A percentile compares a stretch with the other conserved stretches of the same genome.
These are phyloP conservation scores for Tenualosa thibaudeaui DNA, from an alignment of 2,797 vertebrate genomes.

Conservation along the genomic window DNA sequence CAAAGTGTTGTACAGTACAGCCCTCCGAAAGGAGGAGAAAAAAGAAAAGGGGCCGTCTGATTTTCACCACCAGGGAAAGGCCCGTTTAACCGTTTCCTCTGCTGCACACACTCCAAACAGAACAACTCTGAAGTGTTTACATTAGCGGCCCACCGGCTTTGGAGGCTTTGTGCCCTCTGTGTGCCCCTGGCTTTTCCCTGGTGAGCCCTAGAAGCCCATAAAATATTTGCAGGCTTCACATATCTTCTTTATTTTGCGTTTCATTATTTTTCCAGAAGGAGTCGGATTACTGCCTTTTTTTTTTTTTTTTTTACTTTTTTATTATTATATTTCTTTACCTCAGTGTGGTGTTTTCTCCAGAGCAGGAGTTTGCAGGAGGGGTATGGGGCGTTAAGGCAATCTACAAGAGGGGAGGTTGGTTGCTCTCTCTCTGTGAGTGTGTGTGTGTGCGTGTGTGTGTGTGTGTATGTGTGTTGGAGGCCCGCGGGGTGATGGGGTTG, in stretches of 20 bases:
- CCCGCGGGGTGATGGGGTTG: constrained; percentile 19
- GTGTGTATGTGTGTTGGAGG: not conserved
- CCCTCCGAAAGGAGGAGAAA: constrained; percentile 25
- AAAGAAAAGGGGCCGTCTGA: constrained; percentile 11
- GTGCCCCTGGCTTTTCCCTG: constrained; percentile 45
- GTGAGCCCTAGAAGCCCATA: constrained; percentile 48
- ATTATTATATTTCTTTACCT: not conserved
- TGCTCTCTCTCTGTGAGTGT: not conserved
- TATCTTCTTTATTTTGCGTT: constrained; percentile 27
- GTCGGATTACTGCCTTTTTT: not conserved
- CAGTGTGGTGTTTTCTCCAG: not conserved
- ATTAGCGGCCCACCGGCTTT: constrained; percentile 51
- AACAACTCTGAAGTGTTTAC: constrained; percentile 45
- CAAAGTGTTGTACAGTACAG: constrained; percentile 45
- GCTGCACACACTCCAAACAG: constrained; percentile 25
- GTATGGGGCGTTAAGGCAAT: not conserved
- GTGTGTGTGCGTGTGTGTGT: not conserved
- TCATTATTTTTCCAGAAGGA: constrained; percentile 29
- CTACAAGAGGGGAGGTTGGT: not conserved
- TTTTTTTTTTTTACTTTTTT: not conserved
- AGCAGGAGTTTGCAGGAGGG: not conserved
- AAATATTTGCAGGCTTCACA: constrained; percentile 41
- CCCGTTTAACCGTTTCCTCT: constrained; percentile 18
- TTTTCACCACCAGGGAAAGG: constrained; percentile 2
- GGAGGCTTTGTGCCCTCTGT: constrained; percentile 35